Conservation (phyloP, 1,140 invertebrate genomes). For the Papilio helenus region DNA sequence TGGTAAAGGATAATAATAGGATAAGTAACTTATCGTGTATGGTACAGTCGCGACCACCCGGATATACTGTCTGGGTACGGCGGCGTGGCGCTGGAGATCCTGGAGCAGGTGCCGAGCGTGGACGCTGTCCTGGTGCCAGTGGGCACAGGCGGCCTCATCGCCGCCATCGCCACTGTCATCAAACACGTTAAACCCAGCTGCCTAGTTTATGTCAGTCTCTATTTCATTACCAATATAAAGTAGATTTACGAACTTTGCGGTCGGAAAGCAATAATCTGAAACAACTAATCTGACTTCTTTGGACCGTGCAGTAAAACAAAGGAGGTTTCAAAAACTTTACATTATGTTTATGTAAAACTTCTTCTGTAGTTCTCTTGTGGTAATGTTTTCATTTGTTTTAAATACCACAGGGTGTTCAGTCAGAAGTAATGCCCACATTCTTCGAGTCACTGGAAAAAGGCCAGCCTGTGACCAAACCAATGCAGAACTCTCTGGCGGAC, state of each 20-base stretch:
- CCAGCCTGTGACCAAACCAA: constrained; percentile 79
- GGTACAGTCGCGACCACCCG: constrained; percentile 87
- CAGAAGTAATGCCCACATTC: constrained; percentile 87
- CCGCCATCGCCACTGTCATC: constrained; percentile 86
- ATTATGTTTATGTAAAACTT: too few species aligned
- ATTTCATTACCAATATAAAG: too few species aligned
- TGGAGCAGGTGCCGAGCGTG: constrained; percentile 84
- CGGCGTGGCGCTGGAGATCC: constrained; percentile 88
- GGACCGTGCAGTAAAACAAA: not conserved
- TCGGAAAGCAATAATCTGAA: too few species aligned
- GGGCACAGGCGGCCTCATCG: constrained; percentile 87
- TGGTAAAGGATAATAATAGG: not conserved
- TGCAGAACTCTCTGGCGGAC: constrained; percentile 86
- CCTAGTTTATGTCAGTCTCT: constrained; percentile 66
- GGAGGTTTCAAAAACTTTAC: not conserved
- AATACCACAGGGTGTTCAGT: constrained; percentile 85
- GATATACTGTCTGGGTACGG: constrained; percentile 89
- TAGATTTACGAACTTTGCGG: too few species aligned
- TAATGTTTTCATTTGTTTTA: too few species aligned
- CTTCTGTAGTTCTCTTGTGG: too few species aligned
- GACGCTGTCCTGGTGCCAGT: constrained; percentile 86
- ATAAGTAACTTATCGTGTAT: not conserved
- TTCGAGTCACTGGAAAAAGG: constrained; percentile 84
- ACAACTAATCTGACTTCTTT: too few species aligned
- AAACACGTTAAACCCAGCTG: constrained; percentile 86